Evolutionary conservation across 1,140 invertebrate species (phyloP).

Genomic region (Antheraea mylitta): DNA sequence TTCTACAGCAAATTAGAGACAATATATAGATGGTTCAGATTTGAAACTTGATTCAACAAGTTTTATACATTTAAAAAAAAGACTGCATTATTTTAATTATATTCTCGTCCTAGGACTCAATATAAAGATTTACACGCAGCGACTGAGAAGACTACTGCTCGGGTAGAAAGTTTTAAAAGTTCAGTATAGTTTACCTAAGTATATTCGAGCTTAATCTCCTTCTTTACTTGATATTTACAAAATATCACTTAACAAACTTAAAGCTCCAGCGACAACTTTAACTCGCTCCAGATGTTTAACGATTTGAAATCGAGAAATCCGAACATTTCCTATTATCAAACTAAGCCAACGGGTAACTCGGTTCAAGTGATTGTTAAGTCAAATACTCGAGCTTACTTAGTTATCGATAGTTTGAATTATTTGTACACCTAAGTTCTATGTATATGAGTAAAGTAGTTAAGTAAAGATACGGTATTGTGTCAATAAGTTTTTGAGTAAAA

Average conservation of each 20-base stretch:
- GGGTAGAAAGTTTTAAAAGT: too few relatives aligned
- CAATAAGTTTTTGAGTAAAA: neutral
- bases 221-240: neutral
- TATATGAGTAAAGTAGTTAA: neutral
- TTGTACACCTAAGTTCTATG: neutral
- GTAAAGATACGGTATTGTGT: neutral
- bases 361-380: slow-evolving; percentile 16
- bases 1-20: too few relatives aligned
- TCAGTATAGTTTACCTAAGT: too few relatives aligned
- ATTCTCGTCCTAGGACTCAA: too few relatives aligned
- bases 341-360: slow-evolving; percentile 10
- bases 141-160: too few relatives aligned
- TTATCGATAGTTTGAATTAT: slow-evolving; percentile 12
- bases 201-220: too few relatives aligned
- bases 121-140: too few relatives aligned
- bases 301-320: slow-evolving; percentile 11
- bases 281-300: neutral
- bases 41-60: too few relatives aligned
- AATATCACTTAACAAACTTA: neutral
- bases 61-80: too few relatives aligned
- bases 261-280: neutral
- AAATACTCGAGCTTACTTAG: slow-evolving; percentile 18
- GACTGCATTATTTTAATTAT: too few relatives aligned
- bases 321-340: slow-evolving; percentile 20
- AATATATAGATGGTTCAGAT: too few relatives aligned